phyloP scores from a whole-genome alignment of 2,888 invertebrate species.

The Eulithis prunata region DNA sequence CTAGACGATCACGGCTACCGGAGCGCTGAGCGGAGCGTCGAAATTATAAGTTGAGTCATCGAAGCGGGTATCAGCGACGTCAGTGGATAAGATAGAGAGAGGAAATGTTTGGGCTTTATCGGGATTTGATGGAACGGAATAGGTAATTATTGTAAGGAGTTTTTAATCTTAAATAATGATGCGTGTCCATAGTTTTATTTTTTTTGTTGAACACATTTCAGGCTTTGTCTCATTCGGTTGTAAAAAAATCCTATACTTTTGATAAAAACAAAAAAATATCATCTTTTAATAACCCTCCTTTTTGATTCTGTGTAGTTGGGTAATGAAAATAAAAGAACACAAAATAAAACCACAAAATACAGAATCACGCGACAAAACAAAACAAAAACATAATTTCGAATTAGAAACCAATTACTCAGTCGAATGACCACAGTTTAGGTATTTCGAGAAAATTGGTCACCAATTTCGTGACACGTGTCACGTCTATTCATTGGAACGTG shows the following conservation, averaged over 20 bases:
- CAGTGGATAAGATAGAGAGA: slow-evolving; percentile 2
- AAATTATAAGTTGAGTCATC: slow-evolving; percentile 1
- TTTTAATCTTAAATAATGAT: no score
- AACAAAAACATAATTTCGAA: slow-evolving; percentile 42
- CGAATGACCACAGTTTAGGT: slow-evolving; percentile 43
- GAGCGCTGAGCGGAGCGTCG: slow-evolving; percentile 23
- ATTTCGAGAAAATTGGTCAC: slow-evolving; percentile 47
- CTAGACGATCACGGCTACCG: slow-evolving; percentile 86
- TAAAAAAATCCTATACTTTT: no score
- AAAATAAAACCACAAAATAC: slow-evolving; percentile 14
- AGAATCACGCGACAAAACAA: slow-evolving; percentile 30
- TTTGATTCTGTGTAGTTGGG: no score
- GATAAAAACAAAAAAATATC: no score
- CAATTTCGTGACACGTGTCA: slow-evolving; percentile 63
- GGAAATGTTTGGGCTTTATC: slow-evolving; percentile 2
- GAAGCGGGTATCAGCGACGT: neutral
- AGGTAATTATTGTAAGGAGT: no score
- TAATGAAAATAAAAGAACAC: neutral
- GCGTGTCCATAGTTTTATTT: no score
- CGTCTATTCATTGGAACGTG: slow-evolving; percentile 30
- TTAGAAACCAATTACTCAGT: slow-evolving; percentile 54
- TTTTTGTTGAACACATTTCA: no score
- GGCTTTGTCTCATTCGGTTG: no score
- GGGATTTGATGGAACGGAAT: neutral
- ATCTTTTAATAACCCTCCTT: no score